These are phyloP conservation scores for Acanthornis magna DNA, from an alignment of 2,797 vertebrate species.

Conservation along the genomic window DNA sequence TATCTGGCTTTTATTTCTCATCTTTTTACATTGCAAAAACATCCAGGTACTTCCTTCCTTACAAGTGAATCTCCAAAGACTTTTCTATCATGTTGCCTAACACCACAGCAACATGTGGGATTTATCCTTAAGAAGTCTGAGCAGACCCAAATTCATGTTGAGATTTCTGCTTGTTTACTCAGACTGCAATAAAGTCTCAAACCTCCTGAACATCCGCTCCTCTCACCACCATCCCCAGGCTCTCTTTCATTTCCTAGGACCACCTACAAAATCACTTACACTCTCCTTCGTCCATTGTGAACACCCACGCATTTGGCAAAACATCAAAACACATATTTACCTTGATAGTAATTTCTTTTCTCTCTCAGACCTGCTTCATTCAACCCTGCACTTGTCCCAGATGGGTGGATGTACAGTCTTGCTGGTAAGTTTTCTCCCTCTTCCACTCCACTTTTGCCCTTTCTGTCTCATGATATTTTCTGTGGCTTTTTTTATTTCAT, in stretches of 20 bases:
- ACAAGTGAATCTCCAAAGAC: background rate
- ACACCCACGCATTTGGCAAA: background rate
- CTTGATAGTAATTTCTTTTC: background rate
- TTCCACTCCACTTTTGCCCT: background rate
- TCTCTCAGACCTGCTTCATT: background rate
- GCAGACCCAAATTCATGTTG: background rate
- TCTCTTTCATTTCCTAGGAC: background rate
- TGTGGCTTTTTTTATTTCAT: background rate
- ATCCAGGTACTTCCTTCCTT: background rate
- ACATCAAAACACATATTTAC: background rate
- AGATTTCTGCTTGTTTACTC: background rate
- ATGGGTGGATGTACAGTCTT: background rate
- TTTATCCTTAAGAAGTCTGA: background rate
- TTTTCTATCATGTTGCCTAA: background rate
- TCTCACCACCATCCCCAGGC: background rate
- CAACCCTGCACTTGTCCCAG: background rate
- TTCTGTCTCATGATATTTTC: background rate
- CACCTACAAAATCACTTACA: conserved; percentile 3
- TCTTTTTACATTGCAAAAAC: background rate
- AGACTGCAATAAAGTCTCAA: background rate
- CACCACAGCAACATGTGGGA: background rate
- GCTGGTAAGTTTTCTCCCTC: background rate
- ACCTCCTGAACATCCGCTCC: background rate
- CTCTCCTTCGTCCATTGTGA: background rate
- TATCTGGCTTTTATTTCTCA: background rate